Base-by-base conservation (phyloP, 1,140 invertebrate genomes). In the Ptiloglossa arizonensis region DNA sequence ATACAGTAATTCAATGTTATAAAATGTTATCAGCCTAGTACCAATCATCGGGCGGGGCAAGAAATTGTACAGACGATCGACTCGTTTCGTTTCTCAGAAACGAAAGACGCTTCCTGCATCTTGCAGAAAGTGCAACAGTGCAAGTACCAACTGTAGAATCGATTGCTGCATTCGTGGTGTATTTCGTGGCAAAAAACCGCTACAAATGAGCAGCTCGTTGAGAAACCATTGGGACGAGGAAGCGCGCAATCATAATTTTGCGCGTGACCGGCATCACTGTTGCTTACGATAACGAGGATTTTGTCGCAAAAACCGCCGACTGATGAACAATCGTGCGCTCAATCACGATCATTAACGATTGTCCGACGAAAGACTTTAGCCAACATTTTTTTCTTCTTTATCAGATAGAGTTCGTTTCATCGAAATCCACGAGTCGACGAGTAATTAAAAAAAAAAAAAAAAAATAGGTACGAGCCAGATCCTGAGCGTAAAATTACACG, bases 71-170 rank as follows among this genome's bases (percentile, higher is more conserved):
- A 8, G 41, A 6, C 67, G 8, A 44, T 22, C 57, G 70, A 80
- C 64, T 59, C 71, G 81, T 68, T 63, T 52, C 67, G 41, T 44
- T 67, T 71, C 78, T 29, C 27, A 76, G 72, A 48, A 75, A 38
- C 29, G 46, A 48, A 22, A 5, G 57, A 44, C 2, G 22, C 22
- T 69, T 63, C 59, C 80, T 24, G n/a, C 32, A 35, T 19, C 27
- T 59, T 24, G 29, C n/a, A 4, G 38, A 67, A 64, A 46, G 44
- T 41, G 9, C 19, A 24, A 59, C n/a, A 24, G 38, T 41, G 46
- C 54, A 38, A n/a, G 38, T 67, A 6, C 62, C 67, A 76, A 70
- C 32, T 57, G 71, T n/a, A 29, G 24, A 27, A 80, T 62, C 35
- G 24, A 48, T 70, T 27, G 27, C 22, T 1, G n/a, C 9, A 13